Percentiles rank a stretch among this genome's conserved stretches.
Conservation (phyloP, 2,797 vertebrate species). For the Fistularia commersonii region DNA sequence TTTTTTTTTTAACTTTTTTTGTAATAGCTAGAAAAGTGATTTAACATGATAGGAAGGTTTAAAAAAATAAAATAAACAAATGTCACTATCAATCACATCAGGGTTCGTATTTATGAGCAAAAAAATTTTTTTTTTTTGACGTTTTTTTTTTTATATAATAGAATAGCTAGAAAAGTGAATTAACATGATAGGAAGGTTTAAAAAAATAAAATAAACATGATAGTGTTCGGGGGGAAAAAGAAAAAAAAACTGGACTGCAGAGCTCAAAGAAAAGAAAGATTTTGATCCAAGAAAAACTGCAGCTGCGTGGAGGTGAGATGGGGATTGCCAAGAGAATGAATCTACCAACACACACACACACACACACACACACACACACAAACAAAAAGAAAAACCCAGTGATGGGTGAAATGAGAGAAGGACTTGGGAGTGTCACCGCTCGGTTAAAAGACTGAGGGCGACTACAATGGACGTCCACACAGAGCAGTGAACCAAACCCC, state of each 20-base stretch:
- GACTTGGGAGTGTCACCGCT: constrained; percentile 51
- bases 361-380: constrained; percentile 16
- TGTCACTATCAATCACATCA: too few relatives aligned
- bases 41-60: too few relatives aligned
- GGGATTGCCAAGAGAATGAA: constrained; percentile 20
- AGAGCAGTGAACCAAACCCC: constrained; percentile 26
- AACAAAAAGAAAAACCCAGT: constrained; percentile 37
- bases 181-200: too few relatives aligned
- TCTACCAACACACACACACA: constrained; percentile 21
- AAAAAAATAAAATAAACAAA: too few relatives aligned
- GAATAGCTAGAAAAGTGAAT: too few relatives aligned
- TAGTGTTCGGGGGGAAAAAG: background rate
- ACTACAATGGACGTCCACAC: constrained; percentile 33
- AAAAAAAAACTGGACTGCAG: background rate
- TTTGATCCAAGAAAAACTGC: constrained; percentile 7
- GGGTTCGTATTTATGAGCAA: too few relatives aligned
- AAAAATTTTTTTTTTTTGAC: too few relatives aligned
- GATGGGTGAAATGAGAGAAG: constrained; percentile 69
- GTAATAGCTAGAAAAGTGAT: too few relatives aligned
- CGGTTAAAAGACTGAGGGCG: constrained; percentile 37
- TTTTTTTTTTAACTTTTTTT: too few relatives aligned
- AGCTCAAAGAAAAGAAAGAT: background rate
- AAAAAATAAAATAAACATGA: too few relatives aligned
- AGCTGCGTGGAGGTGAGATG: constrained; percentile 35
- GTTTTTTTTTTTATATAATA: too few relatives aligned